Conservation (phyloP, 2,888 invertebrate genomes). For the Philhelius pedissequus region DNA sequence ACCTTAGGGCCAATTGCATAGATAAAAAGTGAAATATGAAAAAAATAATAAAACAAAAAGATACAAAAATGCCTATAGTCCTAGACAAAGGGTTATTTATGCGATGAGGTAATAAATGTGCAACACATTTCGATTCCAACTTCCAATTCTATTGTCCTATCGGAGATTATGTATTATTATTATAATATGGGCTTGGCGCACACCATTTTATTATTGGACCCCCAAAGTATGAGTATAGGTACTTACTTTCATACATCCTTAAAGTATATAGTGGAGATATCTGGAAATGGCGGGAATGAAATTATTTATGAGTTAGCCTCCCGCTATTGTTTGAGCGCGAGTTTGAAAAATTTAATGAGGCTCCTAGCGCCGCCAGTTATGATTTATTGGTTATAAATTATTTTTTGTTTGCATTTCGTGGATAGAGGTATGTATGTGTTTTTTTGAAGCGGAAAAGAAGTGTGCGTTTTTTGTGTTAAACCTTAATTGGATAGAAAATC, state of each 20-base stretch:
- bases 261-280: constrained; percentile 27
- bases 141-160: constrained; percentile 66
- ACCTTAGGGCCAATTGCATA: constrained; percentile 8
- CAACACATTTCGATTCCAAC: constrained; percentile 62
- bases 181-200: constrained; percentile 49
- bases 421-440: neutral
- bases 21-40: no score
- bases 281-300: constrained; percentile 30
- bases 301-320: constrained; percentile 63
- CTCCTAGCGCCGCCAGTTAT: constrained; percentile 54
- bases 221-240: neutral
- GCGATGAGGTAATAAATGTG: constrained; percentile 65
- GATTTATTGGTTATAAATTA: constrained; percentile 46
- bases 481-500: constrained; percentile 60
- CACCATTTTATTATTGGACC: constrained; percentile 9
- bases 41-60: neutral
- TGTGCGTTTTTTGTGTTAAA: constrained; percentile 14
- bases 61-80: constrained; percentile 14
- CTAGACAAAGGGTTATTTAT: constrained; percentile 41
- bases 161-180: neutral
- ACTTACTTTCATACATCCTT: no score
- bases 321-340: constrained; percentile 51
- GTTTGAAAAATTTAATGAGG: constrained; percentile 36
- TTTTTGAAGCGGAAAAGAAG: neutral
- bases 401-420: neutral